Percentiles rank a stretch among this genome's conserved stretches.
Conservation (phyloP, 2,113 vertebrate genomes). For the Sitta europaea region DNA sequence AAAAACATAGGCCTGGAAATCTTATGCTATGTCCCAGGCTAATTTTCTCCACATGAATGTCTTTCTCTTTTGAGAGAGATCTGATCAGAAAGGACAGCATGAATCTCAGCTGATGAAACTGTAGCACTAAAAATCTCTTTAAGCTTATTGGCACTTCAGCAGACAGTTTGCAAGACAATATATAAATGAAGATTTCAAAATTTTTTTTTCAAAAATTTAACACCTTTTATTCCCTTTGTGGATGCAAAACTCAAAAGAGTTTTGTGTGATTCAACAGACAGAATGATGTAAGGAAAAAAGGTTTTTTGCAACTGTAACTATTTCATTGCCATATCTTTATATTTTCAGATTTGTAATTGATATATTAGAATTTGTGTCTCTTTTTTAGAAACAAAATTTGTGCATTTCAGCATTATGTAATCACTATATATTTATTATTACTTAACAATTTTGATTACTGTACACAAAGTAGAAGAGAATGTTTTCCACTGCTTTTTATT, state of each 20-base stretch:
- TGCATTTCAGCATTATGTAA: too few species aligned
- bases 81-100: fast-evolving
- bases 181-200: neutral
- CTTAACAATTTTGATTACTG: neutral
- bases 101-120: neutral
- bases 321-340: neutral
- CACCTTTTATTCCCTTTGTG: neutral
- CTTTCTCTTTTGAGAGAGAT: neutral
- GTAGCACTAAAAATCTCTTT: neutral
- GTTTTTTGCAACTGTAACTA: fast-evolving
- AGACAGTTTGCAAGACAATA: neutral
- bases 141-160: neutral
- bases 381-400: neutral
- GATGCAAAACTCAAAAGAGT: neutral
- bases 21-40: neutral
- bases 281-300: fast-evolving
- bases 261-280: neutral
- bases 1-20: fast-evolving
- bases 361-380: neutral
- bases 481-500: neutral
- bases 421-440: neutral
- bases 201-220: neutral
- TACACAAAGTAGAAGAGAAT: neutral
- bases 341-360: neutral
- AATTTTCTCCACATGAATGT: neutral